These are phyloP conservation scores for Diglossa cyanea DNA, from an alignment of 2,797 vertebrate genomes.

Conservation along the genomic window DNA sequence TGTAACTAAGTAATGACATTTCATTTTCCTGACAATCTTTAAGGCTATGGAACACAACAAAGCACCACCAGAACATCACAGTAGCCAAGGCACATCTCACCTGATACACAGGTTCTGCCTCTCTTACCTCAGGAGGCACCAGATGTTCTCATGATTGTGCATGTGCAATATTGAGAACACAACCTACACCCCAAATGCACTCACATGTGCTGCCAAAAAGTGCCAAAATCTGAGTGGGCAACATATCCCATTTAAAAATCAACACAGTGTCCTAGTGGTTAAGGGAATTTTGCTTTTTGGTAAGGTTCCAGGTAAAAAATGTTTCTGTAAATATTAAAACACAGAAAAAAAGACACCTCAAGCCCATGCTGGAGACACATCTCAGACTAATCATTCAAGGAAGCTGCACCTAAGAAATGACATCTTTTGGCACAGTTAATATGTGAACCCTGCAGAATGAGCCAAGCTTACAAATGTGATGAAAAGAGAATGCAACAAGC, in stretches of 20 bases:
- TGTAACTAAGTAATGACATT: not conserved
- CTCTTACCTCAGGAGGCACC: not conserved
- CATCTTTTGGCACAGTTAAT: not conserved
- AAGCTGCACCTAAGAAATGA: not conserved
- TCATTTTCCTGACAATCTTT: not conserved
- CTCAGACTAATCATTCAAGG: not conserved
- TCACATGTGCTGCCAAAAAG: not conserved
- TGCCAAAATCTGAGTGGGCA: not conserved
- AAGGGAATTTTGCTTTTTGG: not conserved
- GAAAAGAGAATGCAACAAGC: not conserved
- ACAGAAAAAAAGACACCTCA: not conserved
- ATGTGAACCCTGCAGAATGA: not conserved
- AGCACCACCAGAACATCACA: not conserved
- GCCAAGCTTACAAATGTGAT: not conserved
- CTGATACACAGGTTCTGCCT: not conserved
- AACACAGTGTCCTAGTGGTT: not conserved
- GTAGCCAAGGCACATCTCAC: not conserved
- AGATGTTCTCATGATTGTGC: not conserved
- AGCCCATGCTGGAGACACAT: not conserved
- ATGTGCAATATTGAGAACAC: not conserved
- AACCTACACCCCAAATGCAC: not conserved
- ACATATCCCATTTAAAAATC: not conserved
- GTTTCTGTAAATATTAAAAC: not conserved
- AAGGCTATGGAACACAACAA: not conserved
- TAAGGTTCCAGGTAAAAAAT: not conserved